phyloP scores from a whole-genome alignment of 2,888 invertebrate genomes.

The Stenolophus ochropezus region DNA sequence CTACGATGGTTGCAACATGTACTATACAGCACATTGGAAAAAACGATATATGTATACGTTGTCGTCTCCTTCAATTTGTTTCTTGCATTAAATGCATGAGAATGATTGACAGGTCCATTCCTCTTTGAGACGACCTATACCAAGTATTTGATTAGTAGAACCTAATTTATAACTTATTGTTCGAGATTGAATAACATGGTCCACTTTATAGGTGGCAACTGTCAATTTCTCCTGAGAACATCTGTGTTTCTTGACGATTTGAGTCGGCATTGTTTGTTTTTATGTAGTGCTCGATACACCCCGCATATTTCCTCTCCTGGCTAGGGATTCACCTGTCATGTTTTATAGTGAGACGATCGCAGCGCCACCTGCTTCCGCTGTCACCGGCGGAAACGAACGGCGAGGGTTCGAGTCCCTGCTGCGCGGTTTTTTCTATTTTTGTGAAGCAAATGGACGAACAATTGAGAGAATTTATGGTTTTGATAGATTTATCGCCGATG shows the following conservation, averaged over 20 bases:
- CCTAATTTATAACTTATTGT: too few relatives aligned
- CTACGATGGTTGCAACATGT: too few relatives aligned
- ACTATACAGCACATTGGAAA: too few relatives aligned
- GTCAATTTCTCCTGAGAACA: too few relatives aligned
- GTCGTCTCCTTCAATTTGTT: too few relatives aligned
- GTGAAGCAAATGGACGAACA: slow-evolving; percentile 6
- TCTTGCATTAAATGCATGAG: too few relatives aligned
- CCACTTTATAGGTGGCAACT: too few relatives aligned
- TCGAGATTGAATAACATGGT: too few relatives aligned
- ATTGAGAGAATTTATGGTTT: slow-evolving; percentile 23
- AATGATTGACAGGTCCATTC: too few relatives aligned
- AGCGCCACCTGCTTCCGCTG: slow-evolving; percentile 15
- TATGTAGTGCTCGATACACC: neutral
- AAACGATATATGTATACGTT: too few relatives aligned
- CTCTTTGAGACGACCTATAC: too few relatives aligned
- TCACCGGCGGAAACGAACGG: slow-evolving; percentile 18
- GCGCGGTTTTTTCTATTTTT: slow-evolving; percentile 14
- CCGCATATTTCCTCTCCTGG: neutral
- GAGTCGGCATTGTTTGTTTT: neutral
- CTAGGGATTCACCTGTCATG: slow-evolving; percentile 17
- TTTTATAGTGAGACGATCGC: slow-evolving; percentile 26
- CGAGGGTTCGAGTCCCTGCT: neutral
- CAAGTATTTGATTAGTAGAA: too few relatives aligned
- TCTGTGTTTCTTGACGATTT: neutral
- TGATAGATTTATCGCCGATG: slow-evolving; percentile 21